Base-by-base conservation (phyloP, 2,888 invertebrate genomes). In the Thyatira batis region DNA sequence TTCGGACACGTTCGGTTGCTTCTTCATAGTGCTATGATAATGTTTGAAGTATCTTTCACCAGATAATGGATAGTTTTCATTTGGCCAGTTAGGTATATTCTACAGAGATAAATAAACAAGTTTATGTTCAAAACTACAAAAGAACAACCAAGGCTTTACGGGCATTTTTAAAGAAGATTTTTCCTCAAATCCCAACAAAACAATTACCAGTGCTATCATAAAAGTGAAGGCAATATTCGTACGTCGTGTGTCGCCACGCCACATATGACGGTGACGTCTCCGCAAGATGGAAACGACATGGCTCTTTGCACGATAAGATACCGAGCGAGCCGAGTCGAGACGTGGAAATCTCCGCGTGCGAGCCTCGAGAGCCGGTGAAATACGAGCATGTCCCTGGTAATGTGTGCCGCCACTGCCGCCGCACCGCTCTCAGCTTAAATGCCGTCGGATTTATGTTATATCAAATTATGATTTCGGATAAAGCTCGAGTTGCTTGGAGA, bases 321-420 rank as follows among this genome's bases (percentile, higher is more conserved):
- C 56, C 45, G 50, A 46, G 55, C 45, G 51, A 54, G 51, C 54
- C 51, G 60, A 55, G 56, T 49, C 55, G 54, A 57, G 69, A 39
- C 48, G 48, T 48, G 48, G 52, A 67, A 70, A 71, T 70, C 72
- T 63, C 69, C 45, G 61, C 57, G 57, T 52, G 28, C 48, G 27
- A 54, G 63, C 57, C 57, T 51, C 53, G 60, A 52, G 57, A 67
- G 65, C 63, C 65, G 46, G 67, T 70, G 70, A 70, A 71, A 70
- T 70, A 71, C 67, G 72, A 39, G 27, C 48, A 27, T 48, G 27
- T 48, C 71, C 63, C 58, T 56, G 65, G 55, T 64, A 69, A 71
- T 61, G 61, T 65, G 67, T 60, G 59, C 56, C 39, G 48, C 48
- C 46, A 27, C 25, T 60, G 59, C 56, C 39, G 48, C 48, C 46